Evolutionary conservation across 2,797 vertebrate genomes (phyloP).

Genomic region (Champsocephalus esox): DNA sequence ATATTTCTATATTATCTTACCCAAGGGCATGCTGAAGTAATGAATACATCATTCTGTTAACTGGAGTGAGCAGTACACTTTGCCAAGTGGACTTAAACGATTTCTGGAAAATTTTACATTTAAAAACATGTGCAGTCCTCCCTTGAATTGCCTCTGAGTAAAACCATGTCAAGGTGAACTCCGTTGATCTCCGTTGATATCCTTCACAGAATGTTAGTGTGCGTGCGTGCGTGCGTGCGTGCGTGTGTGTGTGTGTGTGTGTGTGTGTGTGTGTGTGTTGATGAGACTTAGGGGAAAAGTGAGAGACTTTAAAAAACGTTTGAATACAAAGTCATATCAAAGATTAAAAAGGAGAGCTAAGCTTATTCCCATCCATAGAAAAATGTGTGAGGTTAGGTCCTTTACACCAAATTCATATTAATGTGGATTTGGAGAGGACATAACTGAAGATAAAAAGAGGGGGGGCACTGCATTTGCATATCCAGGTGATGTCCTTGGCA

Average conservation of each 20-base stretch:
- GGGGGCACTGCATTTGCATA: slow-evolving; percentile 31
- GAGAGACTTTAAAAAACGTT: slow-evolving; percentile 19
- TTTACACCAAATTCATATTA: slow-evolving; percentile 52
- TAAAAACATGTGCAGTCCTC: slow-evolving; percentile 39
- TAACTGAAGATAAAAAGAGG: slow-evolving; percentile 24
- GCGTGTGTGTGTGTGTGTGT: too few species aligned
- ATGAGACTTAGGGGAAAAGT: slow-evolving; percentile 15
- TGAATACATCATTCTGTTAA: slow-evolving; percentile 73
- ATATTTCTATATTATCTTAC: slow-evolving; percentile 67
- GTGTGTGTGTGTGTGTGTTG: background rate
- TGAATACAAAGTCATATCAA: slow-evolving; percentile 37
- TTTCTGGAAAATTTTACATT: slow-evolving; percentile 50
- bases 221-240: background rate
- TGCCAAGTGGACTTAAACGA: slow-evolving; percentile 44
- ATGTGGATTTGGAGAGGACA: slow-evolving; percentile 54
- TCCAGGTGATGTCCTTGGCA: slow-evolving; percentile 61
- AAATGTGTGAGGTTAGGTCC: slow-evolving; percentile 29
- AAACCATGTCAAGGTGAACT: slow-evolving; percentile 66
- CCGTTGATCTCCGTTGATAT: slow-evolving; percentile 37
- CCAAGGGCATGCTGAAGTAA: slow-evolving; percentile 66
- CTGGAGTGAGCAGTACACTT: slow-evolving; percentile 56
- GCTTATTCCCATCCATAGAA: slow-evolving; percentile 33
- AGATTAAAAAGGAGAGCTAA: slow-evolving; percentile 41
- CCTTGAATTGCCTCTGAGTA: slow-evolving; percentile 34
- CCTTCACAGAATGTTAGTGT: background rate